Base-by-base conservation (phyloP, 2,888 invertebrate genomes). In the Nycteola revayana region DNA sequence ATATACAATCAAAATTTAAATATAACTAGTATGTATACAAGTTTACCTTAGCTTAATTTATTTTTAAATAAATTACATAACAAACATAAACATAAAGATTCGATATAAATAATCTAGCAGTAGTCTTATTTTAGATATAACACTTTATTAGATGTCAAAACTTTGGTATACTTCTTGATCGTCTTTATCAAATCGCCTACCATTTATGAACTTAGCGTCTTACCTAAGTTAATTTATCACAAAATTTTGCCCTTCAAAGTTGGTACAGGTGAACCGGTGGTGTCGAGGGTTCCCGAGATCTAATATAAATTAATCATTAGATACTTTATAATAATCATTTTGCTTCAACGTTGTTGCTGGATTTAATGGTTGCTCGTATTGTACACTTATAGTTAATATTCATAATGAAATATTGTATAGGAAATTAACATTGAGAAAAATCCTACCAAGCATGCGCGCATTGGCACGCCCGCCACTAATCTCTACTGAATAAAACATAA, bases 401-500 rank as follows among this genome's bases (percentile, higher is more conserved):
- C 50, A 60, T 69, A 68, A 71, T 64, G 58, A 66, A 71, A 68
- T 69, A 64, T 59, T 67, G 58, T 53, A 42, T 42, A 51, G 44
- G 64, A 68, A 72, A 73, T 74, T 66, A 69, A 65, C 66, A 66
- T 71, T 75, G 70, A 65, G 69, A 81, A 80, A 80, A 78, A 76
- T 75, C 71, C 65, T 71, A 49, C 56, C 36, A 49, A 60, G 71
- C 67, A 67, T 72, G 73, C 75, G 66, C 55, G 42, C 30, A 51
- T 32, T 49, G 58, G 56, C 66, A 65, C 72, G 53, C 67, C 68
- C 70, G 54, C 58, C 66, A 56, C 70, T 86, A 83, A 88, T 85
- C 80, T 80, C 73, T 52, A 61, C 62, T 88, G 86, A 87, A 88
- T 87, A 86, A 88, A 72, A 85, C 86, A 86, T 87, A 76, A 82